Evolutionary conservation across 2,888 invertebrate species (phyloP), one percentile per base, ranked within the genome.

Genomic region (Caenorhabditis angaria): DNA sequence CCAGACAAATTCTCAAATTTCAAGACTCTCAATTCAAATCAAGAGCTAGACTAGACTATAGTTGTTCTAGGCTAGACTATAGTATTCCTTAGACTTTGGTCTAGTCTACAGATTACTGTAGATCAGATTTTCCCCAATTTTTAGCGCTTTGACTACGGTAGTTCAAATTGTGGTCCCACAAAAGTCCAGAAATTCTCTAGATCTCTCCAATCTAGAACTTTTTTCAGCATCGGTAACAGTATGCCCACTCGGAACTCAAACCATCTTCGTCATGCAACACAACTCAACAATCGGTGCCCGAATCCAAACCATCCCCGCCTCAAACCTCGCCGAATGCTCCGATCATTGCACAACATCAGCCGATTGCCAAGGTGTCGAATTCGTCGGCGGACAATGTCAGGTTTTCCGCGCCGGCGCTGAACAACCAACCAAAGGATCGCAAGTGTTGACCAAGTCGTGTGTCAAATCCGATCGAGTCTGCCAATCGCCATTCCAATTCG

Each of bases 401-500:
- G 72, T 82, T 20, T 82, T 66, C 74, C 75, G 73, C n/a, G 71
- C 72, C 27, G 82, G 80, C 48, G 61, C 68, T 29, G 72, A 80
- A 51, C 72, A 63, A 24, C 59, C 65, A 20, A 27, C 63, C 47
- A 55, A 60, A 47, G 77, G 77, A 35, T 61, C 71, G 22, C 71
- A 74, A 53, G 65, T 82, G 53, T 73, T 80, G 47, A 78, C 81
- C 22, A 85, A 85, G 75, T 82, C 70, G 63, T 85, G 85, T 62
- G 85, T 86, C 29, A 86, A 85, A 85, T 82, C 83, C 60, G 81
- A 84, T 35, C 75, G 85, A 57, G 82, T 87, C 22, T 87, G 87
- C 70, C 78, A 82, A 24, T 87, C 86, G 48, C 85, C 87, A 50
- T 87, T 87, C 83, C 84, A 85, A 53, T 87, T 87, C 77, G 87